Conservation (phyloP, 2,888 invertebrate genomes). For the Ferrisia virgata region DNA sequence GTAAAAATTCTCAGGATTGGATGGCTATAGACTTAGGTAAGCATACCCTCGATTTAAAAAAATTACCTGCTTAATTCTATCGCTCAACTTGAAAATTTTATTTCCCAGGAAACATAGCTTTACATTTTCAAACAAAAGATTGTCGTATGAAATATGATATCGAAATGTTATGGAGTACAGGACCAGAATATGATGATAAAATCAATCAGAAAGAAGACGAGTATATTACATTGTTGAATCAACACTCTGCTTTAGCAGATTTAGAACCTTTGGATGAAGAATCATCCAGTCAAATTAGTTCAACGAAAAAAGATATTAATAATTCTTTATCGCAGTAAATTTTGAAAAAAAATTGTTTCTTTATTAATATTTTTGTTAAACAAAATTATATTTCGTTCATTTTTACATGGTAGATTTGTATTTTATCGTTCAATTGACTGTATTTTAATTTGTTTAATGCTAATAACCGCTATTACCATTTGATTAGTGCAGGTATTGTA, state of each 20-base stretch:
- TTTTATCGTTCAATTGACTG: no score
- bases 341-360: no score
- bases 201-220: constrained; percentile 35
- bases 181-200: constrained; percentile 68
- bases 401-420: neutral
- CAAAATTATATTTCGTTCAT: no score
- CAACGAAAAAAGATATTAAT: neutral
- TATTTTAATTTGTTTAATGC: no score
- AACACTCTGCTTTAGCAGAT: constrained; percentile 16
- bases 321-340: neutral
- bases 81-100: constrained; percentile 46
- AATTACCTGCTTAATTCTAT: constrained; percentile 21
- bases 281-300: neutral
- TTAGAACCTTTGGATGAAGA: constrained; percentile 7
- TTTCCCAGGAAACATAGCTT: constrained; percentile 79
- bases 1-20: constrained; percentile 72
- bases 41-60: no score
- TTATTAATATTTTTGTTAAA: no score
- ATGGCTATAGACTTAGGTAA: constrained; percentile 85
- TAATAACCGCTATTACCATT: no score
- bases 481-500: no score
- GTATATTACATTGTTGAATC: constrained; percentile 24
- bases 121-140: constrained; percentile 78
- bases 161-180: constrained; percentile 88
- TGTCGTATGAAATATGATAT: constrained; percentile 75